A percentile compares a stretch with the other conserved stretches of the same genome.
Conservation (phyloP, 2,113 vertebrate species). For the Labrus mixtus region DNA sequence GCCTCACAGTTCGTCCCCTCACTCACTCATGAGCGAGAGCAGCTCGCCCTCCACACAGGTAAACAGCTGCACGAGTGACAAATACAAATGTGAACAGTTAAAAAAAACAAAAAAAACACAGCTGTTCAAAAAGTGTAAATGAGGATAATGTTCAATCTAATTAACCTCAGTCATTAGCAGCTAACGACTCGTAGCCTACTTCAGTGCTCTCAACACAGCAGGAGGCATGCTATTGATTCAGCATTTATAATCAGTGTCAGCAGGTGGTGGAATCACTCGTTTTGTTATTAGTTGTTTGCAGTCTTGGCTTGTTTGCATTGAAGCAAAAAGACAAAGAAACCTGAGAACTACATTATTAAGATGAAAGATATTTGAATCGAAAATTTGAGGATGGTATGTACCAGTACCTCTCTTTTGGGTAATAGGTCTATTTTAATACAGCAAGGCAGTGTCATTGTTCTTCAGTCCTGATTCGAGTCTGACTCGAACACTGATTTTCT, state of each 20-base stretch:
- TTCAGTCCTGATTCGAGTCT: too few relatives aligned
- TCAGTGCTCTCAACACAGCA: conserved; percentile 5
- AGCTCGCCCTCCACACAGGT: conserved; percentile 83
- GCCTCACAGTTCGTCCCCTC: conserved; percentile 65
- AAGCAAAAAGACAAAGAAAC: neutral
- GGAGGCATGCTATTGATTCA: conserved; percentile 5
- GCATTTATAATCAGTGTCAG: neutral
- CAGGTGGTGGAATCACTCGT: neutral
- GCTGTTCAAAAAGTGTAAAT: neutral
- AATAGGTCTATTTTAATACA: too few relatives aligned
- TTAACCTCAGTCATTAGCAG: conserved; percentile 11
- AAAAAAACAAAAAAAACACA: neutral
- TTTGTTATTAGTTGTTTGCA: neutral
- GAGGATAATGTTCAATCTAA: conserved; percentile 1
- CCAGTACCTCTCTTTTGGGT: too few relatives aligned
- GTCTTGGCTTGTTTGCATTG: neutral
- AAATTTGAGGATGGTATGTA: too few relatives aligned
- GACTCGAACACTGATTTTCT: too few relatives aligned
- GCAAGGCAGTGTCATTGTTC: too few relatives aligned
- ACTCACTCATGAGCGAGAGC: conserved; percentile 79
- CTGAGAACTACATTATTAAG: neutral
- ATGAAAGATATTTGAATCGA: neutral
- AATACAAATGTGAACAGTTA: neutral
- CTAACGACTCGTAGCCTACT: neutral
- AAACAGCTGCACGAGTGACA: conserved; percentile 17